Evolutionary conservation across 2,888 invertebrate species (phyloP).

Genomic region (Acleris literana): DNA sequence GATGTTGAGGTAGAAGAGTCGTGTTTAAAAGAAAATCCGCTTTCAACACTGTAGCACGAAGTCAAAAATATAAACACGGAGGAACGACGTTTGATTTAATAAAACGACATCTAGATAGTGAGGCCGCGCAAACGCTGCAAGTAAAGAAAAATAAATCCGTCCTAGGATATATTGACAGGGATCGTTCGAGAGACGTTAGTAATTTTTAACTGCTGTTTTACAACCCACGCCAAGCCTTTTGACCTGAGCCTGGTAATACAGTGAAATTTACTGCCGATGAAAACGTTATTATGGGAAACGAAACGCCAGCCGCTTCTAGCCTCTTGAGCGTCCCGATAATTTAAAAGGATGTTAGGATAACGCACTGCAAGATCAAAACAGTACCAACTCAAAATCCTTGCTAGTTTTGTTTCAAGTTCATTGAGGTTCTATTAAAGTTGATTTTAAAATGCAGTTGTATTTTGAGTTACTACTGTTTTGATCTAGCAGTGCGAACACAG

Average conservation of each 20-base stretch:
- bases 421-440: too few species aligned
- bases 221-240: constrained; percentile 44
- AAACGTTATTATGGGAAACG: constrained; percentile 41
- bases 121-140: constrained; percentile 4
- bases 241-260: constrained; percentile 42
- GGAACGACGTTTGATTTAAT: constrained; percentile 4
- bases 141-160: constrained; percentile 13
- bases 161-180: constrained; percentile 32
- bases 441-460: too few species aligned
- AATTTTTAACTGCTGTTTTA: constrained; percentile 47
- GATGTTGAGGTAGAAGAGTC: background rate
- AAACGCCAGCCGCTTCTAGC: constrained; percentile 5
- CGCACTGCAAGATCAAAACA: too few species aligned
- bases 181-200: constrained; percentile 36
- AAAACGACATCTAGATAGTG: background rate
- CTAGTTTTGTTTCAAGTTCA: too few species aligned
- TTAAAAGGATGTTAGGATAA: constrained; percentile 41
- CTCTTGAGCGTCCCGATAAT: constrained; percentile 41
- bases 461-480: too few species aligned
- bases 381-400: too few species aligned
- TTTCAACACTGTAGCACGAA: background rate
- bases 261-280: constrained; percentile 47
- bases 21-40: background rate
- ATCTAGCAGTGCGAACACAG: too few species aligned
- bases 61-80: background rate